Evolutionary conservation across 1,140 invertebrate genomes (phyloP), one percentile per base, ranked within the genome.

Genomic region (Parasteatoda tepidariorum): DNA sequence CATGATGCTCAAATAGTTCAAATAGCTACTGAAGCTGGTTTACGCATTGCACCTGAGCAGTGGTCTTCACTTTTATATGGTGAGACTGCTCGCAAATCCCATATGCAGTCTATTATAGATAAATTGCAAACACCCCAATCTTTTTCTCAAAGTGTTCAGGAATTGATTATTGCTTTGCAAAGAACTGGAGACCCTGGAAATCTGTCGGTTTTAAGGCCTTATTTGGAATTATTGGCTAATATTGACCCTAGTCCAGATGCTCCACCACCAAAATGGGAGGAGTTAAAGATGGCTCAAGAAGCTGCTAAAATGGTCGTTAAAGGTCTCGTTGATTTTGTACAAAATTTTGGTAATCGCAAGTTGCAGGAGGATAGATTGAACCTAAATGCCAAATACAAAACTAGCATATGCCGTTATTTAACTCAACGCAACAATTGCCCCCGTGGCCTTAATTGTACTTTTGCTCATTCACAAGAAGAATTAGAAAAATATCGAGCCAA

Each of bases 1-100:
- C 98, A 99, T 87, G 98, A 99, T 89, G 95, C 97, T n/a, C 98
- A 99, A 89, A 98, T 98, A 86, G 95, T 98, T 9, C 95, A 97
- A 90, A 99, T 99, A 86, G 98, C 98, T 0, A 96, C 96, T 0
- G 98, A 99, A 90, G 97, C 97, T 22, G 98, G 98, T 13, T 90
- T 99, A 5, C 91, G 97, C 48, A 99, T 99, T 81, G 96, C 97
- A 0, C 98, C 98, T 0, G 98, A 99, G 88, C 97, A 99, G 88
- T 99, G 98, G 98, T 98, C 96, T 7, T 95, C 97, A 9, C 88
- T 99, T 38, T 89, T 99, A 1, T 99, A 99, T 88, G 98, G 98
- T 1, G 98, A 99, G 88, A 94, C 94, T 0, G 92, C 92, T 22
- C 97, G 99, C 87, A 99, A 99, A 88, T 97, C 96, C 24, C 97